Evolutionary conservation across 2,888 invertebrate genomes (phyloP), one percentile per base, ranked within the genome.

Genomic region (Melinaea marsaeus): DNA sequence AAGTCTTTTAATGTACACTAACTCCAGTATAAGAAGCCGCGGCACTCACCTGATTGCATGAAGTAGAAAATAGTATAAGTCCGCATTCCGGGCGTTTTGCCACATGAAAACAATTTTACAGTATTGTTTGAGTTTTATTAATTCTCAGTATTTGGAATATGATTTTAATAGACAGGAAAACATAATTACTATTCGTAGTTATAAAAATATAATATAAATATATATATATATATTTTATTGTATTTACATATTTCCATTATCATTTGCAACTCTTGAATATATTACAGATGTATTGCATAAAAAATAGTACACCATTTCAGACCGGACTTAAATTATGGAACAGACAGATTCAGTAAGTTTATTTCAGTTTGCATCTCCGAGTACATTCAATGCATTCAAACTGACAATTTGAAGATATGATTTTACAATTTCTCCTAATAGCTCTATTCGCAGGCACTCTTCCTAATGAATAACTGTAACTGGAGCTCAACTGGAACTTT

Each of bases 31-130:
- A 64, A 67, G 69, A 58, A 65, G 67, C 62, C 55, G 60, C 61
- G 62, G 61, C 57, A 61, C 60, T 68, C 78, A 74, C 71, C 68
- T 61, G 64, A 67, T 68, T 69, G 62, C 69, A 72, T 73, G 71
- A 73, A 70, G 67, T 65, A 69, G 74, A 66, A 71, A 78, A 83
- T 77, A 76, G 75, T 51, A 32, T 51, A 32, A 75, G 70, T 72
- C 69, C 72, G 71, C 77, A 74, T 77, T 76, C 78, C 79, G 85
- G 86, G 86, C 86, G 84, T 68, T 69, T 76, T 86, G 86, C 86
- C 86, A 86, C 86, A 85, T 82, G 86, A 83, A 81, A 72, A 57
- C 61, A 73, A 62, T 58, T 66, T 62, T 62, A 60, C 55, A n/a
- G 34, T 55, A 60, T 64, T 62, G 47, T 32, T 62, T 46, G 13